Evolutionary conservation across 2,797 vertebrate species (phyloP), one percentile per base, ranked within the genome.

Genomic region (Allochrocebus solatus): DNA sequence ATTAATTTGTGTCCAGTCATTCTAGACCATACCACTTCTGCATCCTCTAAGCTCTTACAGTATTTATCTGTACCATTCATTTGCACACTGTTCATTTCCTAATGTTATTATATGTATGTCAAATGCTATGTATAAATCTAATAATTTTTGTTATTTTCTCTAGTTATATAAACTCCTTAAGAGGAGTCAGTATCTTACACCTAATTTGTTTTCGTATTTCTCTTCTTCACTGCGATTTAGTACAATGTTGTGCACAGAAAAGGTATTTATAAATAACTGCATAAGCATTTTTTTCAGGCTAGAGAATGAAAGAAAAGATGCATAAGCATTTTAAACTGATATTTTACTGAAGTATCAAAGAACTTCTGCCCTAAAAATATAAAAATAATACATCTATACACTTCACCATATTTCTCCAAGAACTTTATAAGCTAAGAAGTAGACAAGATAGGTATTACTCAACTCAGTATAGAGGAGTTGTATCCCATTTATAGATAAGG

Each of bases 301-400:
- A 72, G n/a, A 72, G 19, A 72, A 11, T 72, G 67, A 22, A 72
- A 39, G n/a, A 39, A 39, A 72, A 72, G 67, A 72, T 72, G n/a
- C 33, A 86, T 70, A 83, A 72, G 30, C 46, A 89, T 96, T 76
- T 88, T 83, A 92, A 89, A 67, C 59, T 50, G 7, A 72, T 80
- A 92, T 85, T 96, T 70, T 70, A 53, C 85, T 86, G 28, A 90
- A 57, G 16, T 78, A 67, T 53, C 67, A 89, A 92, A 96, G 22
- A 91, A 92, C 9, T 75, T 84, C 33, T 57, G 16, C 33, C n/a
- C 17, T 82, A 46, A 91, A 87, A 78, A 61, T 59, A 88, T 41
- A 78, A 80, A 94, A 85, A 76, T n/a, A 93, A 84, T 36, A 92
- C 26, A 85, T 72, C 22, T 70, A 28, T 59, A 78, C 1, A 72